Conservation (phyloP, 2,888 invertebrate genomes). For the Hermaeophaga mercurialis region DNA sequence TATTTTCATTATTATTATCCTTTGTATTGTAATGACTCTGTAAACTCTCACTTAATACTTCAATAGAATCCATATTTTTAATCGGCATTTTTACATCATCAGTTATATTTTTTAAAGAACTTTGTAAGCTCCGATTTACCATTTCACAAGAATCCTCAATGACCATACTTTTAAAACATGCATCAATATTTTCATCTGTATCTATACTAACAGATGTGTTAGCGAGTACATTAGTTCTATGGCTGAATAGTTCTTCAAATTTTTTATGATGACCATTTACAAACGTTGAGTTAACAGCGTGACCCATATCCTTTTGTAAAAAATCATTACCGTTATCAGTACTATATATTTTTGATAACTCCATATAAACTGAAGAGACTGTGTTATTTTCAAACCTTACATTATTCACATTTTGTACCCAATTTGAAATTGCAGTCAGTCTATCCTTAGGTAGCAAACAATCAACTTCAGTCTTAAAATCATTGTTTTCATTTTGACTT, state of each 20-base stretch:
- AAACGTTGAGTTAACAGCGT: constrained; percentile 45
- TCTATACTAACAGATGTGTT: background rate
- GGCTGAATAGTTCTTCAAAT: constrained; percentile 46
- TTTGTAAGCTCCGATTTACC: constrained; percentile 18
- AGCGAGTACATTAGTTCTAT: constrained; percentile 4
- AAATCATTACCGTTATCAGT: constrained; percentile 32
- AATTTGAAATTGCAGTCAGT: constrained; percentile 37
- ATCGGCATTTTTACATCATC: too few species aligned
- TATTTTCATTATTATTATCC: too few species aligned
- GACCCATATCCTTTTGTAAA: constrained; percentile 25
- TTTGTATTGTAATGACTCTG: too few species aligned
- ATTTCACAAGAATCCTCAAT: constrained; percentile 30
- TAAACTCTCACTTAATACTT: too few species aligned
- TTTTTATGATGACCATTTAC: constrained; percentile 31
- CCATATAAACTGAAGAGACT: constrained; percentile 40
- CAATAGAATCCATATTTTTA: too few species aligned
- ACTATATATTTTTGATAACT: constrained; percentile 44
- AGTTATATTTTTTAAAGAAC: background rate
- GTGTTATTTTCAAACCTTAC: constrained; percentile 33
- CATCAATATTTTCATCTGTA: constrained; percentile 15
- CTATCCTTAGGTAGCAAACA: constrained; percentile 27
- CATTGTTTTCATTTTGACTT: constrained; percentile 3
- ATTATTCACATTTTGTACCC: constrained; percentile 41
- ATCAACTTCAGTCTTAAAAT: background rate
- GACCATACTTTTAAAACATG: constrained; percentile 21